Evolutionary conservation across 2,113 vertebrate genomes (phyloP).

Genomic region (Otus sunia): DNA sequence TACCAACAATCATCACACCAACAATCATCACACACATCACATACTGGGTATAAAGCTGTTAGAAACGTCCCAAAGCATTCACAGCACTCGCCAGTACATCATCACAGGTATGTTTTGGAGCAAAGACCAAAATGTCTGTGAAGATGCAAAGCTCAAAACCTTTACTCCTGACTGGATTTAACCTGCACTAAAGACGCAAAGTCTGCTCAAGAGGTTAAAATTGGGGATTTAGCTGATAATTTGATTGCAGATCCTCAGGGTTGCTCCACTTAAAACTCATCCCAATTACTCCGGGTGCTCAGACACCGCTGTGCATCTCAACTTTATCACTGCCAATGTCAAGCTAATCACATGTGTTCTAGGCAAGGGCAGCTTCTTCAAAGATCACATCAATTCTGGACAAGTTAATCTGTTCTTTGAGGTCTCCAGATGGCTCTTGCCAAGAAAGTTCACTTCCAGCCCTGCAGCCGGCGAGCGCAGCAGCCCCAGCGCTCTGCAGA

Average conservation of each 20-base stretch:
- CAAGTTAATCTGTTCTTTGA: conserved; percentile 68
- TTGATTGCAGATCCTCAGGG: conserved; percentile 5
- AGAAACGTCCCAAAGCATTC: background rate
- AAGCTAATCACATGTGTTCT: conserved; percentile 53
- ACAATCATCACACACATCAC: background rate
- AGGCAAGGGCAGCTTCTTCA: conserved; percentile 57
- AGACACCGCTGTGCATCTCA: background rate
- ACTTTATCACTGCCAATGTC: conserved; percentile 33
- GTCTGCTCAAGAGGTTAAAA: conserved; percentile 4
- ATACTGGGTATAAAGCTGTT: background rate
- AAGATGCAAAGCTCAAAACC: conserved; percentile 11
- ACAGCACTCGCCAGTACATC: background rate
- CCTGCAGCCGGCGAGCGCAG: conserved; percentile 11
- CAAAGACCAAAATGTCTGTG: background rate
- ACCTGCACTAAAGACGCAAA: background rate
- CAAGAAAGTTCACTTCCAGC: conserved; percentile 61
- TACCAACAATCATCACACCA: background rate
- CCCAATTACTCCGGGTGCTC: background rate
- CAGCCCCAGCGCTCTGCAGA: conserved; percentile 1
- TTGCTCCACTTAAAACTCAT: conserved; percentile 14
- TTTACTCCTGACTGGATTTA: background rate
- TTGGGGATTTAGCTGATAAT: conserved; percentile 18
- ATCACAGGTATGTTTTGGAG: accelerated
- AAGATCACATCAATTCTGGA: conserved; percentile 65
- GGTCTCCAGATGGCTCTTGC: conserved; percentile 64